These are phyloP conservation scores for Macrotrachela quadricornifera DNA, from an alignment of 1,140 invertebrate species.

Conservation along the genomic window DNA sequence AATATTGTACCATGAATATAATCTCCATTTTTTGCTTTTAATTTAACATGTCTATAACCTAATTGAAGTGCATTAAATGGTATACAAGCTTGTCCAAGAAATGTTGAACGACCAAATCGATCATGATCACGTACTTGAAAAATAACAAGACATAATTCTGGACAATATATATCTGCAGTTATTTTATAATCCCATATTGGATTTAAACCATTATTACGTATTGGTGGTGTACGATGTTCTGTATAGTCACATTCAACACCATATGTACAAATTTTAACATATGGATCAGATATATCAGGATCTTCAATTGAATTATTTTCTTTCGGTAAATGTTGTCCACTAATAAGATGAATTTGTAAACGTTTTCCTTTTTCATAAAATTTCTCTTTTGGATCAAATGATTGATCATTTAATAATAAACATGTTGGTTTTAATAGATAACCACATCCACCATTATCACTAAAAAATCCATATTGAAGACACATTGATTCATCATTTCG, in stretches of 20 bases:
- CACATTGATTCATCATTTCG: constrained; percentile 15
- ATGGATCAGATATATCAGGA: not conserved
- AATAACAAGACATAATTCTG: constrained; percentile 35
- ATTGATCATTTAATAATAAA: not conserved
- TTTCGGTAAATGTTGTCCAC: constrained; percentile 2
- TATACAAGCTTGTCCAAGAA: too few species aligned
- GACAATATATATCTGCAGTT: constrained; percentile 27
- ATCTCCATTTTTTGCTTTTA: too few species aligned
- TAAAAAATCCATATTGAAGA: constrained; percentile 20
- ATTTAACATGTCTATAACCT: too few species aligned
- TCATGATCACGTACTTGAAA: constrained; percentile 33
- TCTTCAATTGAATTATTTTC: not conserved
- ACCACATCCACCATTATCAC: constrained; percentile 26
- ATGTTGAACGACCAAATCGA: not conserved
- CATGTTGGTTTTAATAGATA: constrained; percentile 27
- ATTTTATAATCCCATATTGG: constrained; percentile 36
- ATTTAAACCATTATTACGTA: constrained; percentile 33
- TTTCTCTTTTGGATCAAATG: constrained; percentile 1
- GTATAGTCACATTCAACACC: not conserved
- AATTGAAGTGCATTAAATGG: too few species aligned
- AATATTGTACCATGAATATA: too few species aligned
- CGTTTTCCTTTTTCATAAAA: constrained; percentile 1
- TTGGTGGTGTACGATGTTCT: not conserved
- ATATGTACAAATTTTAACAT: not conserved
- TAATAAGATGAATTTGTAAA: constrained; percentile 1